Conservation (phyloP, 2,797 vertebrate genomes). For the Enteromius unitaeniatus region DNA sequence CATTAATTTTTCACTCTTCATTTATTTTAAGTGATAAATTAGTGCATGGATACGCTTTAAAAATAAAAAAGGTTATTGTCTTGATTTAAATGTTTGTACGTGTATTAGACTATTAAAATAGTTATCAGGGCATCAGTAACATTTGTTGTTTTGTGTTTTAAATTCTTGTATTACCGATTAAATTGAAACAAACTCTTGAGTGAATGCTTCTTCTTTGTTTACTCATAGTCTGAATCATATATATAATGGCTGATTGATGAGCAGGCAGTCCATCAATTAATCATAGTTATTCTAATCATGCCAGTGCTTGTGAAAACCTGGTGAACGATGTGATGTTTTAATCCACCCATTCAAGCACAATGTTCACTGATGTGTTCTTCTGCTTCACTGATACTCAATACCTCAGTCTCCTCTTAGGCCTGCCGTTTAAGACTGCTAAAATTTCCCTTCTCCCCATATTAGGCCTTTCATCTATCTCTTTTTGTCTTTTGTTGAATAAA, state of each 20-base stretch:
- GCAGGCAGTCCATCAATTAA: constrained; percentile 40
- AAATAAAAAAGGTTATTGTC: background rate
- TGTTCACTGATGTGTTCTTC: constrained; percentile 33
- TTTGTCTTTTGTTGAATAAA: background rate
- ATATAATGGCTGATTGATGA: constrained; percentile 16
- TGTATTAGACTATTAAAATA: background rate
- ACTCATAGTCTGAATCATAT: constrained; percentile 22
- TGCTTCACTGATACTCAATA: constrained; percentile 54
- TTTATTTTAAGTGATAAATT: background rate
- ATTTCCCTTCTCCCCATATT: background rate
- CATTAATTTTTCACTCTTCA: background rate
- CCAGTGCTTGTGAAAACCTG: constrained; percentile 42
- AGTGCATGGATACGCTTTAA: background rate
- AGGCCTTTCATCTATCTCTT: background rate
- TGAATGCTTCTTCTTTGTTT: constrained; percentile 4
- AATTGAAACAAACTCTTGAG: background rate
- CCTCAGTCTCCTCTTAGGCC: background rate
- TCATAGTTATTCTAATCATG: constrained; percentile 29
- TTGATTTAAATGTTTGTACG: background rate
- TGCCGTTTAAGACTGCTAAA: constrained; percentile 2
- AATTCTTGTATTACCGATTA: background rate
- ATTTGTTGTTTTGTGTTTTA: background rate
- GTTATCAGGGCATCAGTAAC: background rate
- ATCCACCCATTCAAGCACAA: constrained; percentile 40
- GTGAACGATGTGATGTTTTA: constrained; percentile 32